Base-by-base conservation (phyloP, 2,113 vertebrate species). In the Caranx melampygus region DNA sequence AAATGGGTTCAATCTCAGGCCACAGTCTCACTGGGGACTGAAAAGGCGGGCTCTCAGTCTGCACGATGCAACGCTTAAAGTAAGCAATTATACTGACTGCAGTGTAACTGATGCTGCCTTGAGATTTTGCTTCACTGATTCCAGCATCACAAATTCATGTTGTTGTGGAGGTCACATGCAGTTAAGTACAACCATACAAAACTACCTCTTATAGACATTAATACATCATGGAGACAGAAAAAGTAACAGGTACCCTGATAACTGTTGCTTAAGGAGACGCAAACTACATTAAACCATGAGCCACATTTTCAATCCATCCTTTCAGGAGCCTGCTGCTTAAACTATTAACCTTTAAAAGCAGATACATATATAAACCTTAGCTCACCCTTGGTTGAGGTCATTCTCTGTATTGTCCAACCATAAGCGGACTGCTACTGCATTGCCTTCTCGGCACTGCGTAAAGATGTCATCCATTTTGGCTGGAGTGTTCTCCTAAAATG, bases 381-480 rank as follows among this genome's bases (percentile, higher is more conserved):
- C 96, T 96, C 90, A 99, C 98, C 98, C 98, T 91, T 99, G 98
- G 88, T 99, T 99, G 81, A 99, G 96, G 93, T 99, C 98, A 15
- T 99, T 99, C 93, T 99, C 98, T 0, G 98, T 99, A 90, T 99
- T 99, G 94, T 99, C 98, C 95, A 99, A 87, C 98, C 98, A 99
- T 49, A 99, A 93, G 7, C 98, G 96, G 44, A 99, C 98, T 0
- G 98, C 98, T 69, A 99, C 98, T 0, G 98, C 97, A 2, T 99
- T 99, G 86, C 98, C 98, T 87, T 99, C 98, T 12, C 98, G 95
- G 94, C 98, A 99, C 77, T 99, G 98, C 0, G 98, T 97, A 87
- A 99, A 99, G 91, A 99, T 99, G 93, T 99, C 98, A 51, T 99
- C 98, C 98, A 99, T 99, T 64, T 75, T 63, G 34, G 34, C 67